These are phyloP conservation scores for Mycogona germanica DNA, from an alignment of 2,888 invertebrate species.

Conservation along the genomic window DNA sequence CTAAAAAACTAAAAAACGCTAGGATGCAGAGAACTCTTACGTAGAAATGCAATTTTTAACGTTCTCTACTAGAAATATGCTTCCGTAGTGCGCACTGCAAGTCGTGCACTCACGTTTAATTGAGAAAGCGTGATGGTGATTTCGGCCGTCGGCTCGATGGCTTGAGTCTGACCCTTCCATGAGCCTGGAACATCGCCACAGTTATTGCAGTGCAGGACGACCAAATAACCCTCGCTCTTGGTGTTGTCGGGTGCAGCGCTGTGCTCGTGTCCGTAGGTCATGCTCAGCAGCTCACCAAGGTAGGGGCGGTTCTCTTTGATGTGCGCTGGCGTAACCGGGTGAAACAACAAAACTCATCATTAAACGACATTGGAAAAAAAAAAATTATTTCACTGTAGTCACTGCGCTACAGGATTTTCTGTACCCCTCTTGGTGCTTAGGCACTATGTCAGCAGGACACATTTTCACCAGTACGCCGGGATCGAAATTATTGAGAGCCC, in stretches of 20 bases:
- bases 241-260: conserved; percentile 4
- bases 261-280: conserved; percentile 37
- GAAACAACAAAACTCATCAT: conserved; percentile 1
- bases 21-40: too few relatives aligned
- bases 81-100: too few relatives aligned
- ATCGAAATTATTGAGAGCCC: too few relatives aligned
- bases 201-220: conserved; percentile 29
- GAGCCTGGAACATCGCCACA: conserved; percentile 22
- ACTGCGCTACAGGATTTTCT: too few relatives aligned
- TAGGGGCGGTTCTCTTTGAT: conserved; percentile 31
- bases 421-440: too few relatives aligned
- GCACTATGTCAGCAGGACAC: too few relatives aligned
- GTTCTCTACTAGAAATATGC: too few relatives aligned
- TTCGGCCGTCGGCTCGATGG: conserved; percentile 38
- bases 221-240: conserved; percentile 30
- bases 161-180: conserved; percentile 34
- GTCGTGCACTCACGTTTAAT: conserved; percentile 34
- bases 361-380: neutral
- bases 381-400: neutral
- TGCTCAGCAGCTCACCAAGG: conserved; percentile 36
- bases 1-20: too few relatives aligned
- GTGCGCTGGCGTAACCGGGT: conserved; percentile 23
- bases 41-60: too few relatives aligned
- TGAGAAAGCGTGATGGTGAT: conserved; percentile 37
- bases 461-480: too few relatives aligned